Evolutionary conservation across 2,113 vertebrate genomes (phyloP), one percentile per base, ranked within the genome.

Genomic region (Otus sunia): DNA sequence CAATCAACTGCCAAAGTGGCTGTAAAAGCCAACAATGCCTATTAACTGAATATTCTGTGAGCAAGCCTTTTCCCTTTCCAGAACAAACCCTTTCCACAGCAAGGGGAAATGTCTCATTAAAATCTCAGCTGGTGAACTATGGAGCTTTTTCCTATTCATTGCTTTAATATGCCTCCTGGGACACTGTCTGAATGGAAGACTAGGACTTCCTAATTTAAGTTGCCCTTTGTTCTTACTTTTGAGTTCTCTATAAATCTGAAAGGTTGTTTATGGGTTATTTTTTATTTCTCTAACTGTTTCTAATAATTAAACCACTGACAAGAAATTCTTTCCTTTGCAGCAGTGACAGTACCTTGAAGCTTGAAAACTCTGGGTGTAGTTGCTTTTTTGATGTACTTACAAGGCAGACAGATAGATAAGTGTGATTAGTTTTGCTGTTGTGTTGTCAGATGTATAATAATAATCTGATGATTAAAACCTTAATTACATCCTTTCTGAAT

Each of bases 101-200:
- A 96, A 98, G 98, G 97, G 98, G 98, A 98, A 98, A 98, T 98
- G 98, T 98, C 98, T 98, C 98, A 98, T 98, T 98, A 98, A 98
- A 98, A 98, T 98, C 98, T 98, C 98, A 98, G 98, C 98, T 98
- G 98, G 98, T 98, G 98, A 98, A 98, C 98, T 97, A 94, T 88
- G 96, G 97, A 98, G 97, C 97, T 98, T 98, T 98, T 98, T 98
- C 98, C 98, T 98, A 98, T 98, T 98, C 98, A 98, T 98, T 97
- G 97, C 97, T 97, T 98, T 98, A 98, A 98, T 98, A 98, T 98
- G 97, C 98, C 98, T 98, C 98, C 98, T 98, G 98, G 98, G 98
- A 98, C 95, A 95, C 80, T 87, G 94, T 97, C 97, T 98, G 94
- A 98, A 98, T 98, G 97, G 96, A 97, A 97, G 97, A 97, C 97